Percentiles rank a stretch among this genome's conserved stretches.
Conservation (phyloP, 2,113 vertebrate genomes). For the Lamprologus ornatipinnis region DNA sequence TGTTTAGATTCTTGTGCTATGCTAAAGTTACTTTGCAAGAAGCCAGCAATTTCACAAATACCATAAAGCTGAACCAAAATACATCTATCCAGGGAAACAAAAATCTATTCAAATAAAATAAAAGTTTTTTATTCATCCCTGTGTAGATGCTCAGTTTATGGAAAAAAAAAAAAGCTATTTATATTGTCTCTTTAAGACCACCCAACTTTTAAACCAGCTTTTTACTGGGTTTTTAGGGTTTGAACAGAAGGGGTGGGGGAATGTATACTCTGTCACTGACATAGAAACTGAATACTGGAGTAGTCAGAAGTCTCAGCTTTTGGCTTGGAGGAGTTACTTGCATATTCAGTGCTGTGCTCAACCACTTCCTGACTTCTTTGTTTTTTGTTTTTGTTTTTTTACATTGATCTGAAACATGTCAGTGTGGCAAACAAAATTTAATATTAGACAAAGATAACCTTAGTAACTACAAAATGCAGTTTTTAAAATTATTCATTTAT, state of each 20-base stretch:
- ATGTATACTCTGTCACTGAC: background rate
- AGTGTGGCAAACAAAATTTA: background rate
- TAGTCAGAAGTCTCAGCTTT: background rate
- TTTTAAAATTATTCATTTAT: background rate
- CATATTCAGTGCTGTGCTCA: background rate
- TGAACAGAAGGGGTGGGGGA: background rate
- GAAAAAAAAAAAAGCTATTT: too few relatives aligned
- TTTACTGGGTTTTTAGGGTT: background rate
- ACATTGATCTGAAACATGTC: background rate
- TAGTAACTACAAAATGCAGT: background rate
- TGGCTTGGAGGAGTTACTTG: background rate
- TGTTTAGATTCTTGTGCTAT: background rate
- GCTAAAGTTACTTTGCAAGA: background rate
- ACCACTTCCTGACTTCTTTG: background rate
- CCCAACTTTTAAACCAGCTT: background rate
- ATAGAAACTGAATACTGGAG: background rate
- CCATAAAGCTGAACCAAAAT: background rate
- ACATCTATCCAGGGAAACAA: background rate
- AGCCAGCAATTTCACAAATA: background rate
- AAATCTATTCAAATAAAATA: background rate
- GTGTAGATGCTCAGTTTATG: background rate
- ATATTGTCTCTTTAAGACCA: background rate
- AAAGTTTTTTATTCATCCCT: background rate
- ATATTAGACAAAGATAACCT: background rate
- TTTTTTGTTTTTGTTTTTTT: background rate